Percentiles rank a stretch among this genome's conserved stretches.
These are phyloP conservation scores for Sebastes dallii DNA, from an alignment of 2,797 vertebrate genomes.

Conservation along the genomic window DNA sequence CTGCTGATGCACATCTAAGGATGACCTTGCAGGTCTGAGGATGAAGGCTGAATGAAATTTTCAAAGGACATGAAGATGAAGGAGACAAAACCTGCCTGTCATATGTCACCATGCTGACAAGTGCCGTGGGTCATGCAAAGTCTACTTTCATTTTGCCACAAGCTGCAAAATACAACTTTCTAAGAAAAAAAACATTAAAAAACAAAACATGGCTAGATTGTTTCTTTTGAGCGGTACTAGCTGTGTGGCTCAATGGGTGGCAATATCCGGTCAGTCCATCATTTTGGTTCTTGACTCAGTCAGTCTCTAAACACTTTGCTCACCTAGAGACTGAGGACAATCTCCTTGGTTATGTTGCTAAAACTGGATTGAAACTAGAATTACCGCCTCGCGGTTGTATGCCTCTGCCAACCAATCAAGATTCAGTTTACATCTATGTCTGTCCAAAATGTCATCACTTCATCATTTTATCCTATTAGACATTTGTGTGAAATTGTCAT, in stretches of 20 bases:
- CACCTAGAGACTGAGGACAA: too few relatives aligned
- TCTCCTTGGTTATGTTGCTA: too few relatives aligned
- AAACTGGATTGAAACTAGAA: too few relatives aligned
- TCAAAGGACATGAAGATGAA: constrained; percentile 66
- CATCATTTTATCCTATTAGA: too few relatives aligned
- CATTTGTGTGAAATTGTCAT: too few relatives aligned
- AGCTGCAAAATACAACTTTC: neutral
- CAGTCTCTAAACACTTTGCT: too few relatives aligned
- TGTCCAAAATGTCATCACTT: too few relatives aligned
- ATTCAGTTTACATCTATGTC: too few relatives aligned
- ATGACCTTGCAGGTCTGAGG: constrained; percentile 71
- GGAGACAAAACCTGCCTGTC: constrained; percentile 65
- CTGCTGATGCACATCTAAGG: constrained; percentile 71
- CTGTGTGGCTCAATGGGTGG: neutral
- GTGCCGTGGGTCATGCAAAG: constrained; percentile 46
- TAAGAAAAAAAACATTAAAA: neutral
- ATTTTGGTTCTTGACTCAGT: neutral
- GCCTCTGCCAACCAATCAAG: too few relatives aligned
- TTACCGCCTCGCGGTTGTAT: too few relatives aligned
- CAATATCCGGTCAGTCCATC: neutral
- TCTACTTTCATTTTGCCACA: constrained; percentile 36
- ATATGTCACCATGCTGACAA: constrained; percentile 66
- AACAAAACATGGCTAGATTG: neutral
- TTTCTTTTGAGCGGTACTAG: neutral
- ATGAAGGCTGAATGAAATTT: constrained; percentile 71